Conservation (phyloP, 1,140 invertebrate genomes). For the Ostrea edulis region DNA sequence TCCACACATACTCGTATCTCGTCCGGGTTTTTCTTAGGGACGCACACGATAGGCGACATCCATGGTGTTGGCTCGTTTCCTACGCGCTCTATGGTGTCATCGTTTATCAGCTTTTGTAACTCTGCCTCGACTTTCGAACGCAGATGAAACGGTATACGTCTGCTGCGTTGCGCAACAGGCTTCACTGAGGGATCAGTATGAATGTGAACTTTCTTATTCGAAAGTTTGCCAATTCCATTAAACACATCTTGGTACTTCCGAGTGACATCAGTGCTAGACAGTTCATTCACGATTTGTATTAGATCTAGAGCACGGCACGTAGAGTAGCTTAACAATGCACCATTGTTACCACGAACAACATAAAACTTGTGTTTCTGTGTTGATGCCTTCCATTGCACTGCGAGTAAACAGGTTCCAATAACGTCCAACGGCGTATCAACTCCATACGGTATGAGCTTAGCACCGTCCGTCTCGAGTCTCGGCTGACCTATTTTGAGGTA, state of each 20-base stretch:
- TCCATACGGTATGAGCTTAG: not conserved
- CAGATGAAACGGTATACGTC: constrained; percentile 39
- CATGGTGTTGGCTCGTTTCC: constrained; percentile 53
- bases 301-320: not conserved
- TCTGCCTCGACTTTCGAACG: constrained; percentile 33
- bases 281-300: constrained; percentile 6
- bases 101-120: not conserved
- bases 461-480: not conserved
- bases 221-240: constrained; percentile 33
- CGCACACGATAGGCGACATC: constrained; percentile 49
- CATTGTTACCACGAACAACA: not conserved
- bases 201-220: not conserved
- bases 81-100: constrained; percentile 34
- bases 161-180: constrained; percentile 6
- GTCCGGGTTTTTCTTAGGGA: constrained; percentile 44
- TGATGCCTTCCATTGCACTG: not conserved
- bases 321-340: not conserved
- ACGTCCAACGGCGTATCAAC: not conserved
- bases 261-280: not conserved
- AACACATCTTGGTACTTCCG: constrained; percentile 6
- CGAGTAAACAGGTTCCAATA: not conserved
- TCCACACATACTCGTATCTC: constrained; percentile 68
- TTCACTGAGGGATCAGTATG: constrained; percentile 23
- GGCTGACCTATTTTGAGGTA: not conserved
- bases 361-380: not conserved